Conservation (phyloP, 1,140 invertebrate species). For the Drosophila sturtevanti region DNA sequence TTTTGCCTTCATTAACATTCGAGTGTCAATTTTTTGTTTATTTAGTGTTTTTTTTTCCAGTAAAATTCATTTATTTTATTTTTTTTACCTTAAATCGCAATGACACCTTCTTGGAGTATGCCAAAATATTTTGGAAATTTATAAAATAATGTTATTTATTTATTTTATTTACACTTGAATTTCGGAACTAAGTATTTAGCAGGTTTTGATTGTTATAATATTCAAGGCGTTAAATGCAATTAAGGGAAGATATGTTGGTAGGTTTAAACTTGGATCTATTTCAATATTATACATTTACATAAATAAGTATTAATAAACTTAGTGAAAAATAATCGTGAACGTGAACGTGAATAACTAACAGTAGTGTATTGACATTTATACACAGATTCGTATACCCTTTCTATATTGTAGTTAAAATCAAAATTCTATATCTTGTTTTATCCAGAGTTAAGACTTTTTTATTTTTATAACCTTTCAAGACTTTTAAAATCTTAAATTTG, state of each 20-base stretch:
- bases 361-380: too few species aligned
- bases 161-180: conserved; percentile 27
- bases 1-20: conserved; percentile 56
- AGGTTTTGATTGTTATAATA: conserved; percentile 9
- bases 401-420: too few species aligned
- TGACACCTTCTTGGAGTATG: conserved; percentile 25
- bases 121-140: conserved; percentile 18
- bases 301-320: neutral
- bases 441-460: too few species aligned
- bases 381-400: too few species aligned
- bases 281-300: neutral
- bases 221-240: neutral
- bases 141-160: conserved; percentile 40
- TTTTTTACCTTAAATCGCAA: conserved; percentile 49
- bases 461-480: too few species aligned
- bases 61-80: conserved; percentile 32
- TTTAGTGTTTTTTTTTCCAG: conserved; percentile 16
- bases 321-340: neutral
- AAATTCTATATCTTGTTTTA: too few species aligned
- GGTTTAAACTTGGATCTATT: neutral
- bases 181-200: conserved; percentile 20
- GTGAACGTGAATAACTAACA: too few species aligned
- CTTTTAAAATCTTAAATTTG: too few species aligned
- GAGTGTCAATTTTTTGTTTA: conserved; percentile 43
- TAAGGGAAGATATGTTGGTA: neutral